Percentiles rank a stretch among this genome's conserved stretches.
phyloP scores from a whole-genome alignment of 2,888 invertebrate species.

The Thymelicus acteon region DNA sequence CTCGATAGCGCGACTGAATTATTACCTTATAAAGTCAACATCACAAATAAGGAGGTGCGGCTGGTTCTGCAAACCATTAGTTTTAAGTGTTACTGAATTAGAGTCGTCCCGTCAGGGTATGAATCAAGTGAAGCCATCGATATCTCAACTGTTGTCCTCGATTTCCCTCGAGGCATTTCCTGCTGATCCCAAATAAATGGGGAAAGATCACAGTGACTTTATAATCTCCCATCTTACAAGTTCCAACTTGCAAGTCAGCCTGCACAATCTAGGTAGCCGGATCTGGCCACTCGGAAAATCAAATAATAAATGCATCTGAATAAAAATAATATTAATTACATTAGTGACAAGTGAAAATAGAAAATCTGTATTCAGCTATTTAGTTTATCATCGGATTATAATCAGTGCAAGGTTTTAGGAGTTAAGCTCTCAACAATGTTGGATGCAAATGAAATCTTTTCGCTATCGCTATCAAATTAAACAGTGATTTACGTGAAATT shows the following conservation, averaged over 20 bases:
- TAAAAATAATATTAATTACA: neutral
- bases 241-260: constrained; percentile 36
- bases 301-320: constrained; percentile 18
- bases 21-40: constrained; percentile 38
- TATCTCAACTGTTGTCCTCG: constrained; percentile 41
- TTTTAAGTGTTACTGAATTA: constrained; percentile 39
- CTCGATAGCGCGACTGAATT: constrained; percentile 36
- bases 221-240: constrained; percentile 43
- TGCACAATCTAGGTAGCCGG: constrained; percentile 34
- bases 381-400: neutral
- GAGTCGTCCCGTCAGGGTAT: constrained; percentile 37
- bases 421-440: neutral
- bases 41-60: constrained; percentile 39
- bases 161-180: constrained; percentile 46
- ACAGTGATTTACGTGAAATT: constrained; percentile 19
- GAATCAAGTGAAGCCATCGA: constrained; percentile 40
- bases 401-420: neutral
- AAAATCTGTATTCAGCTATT: neutral
- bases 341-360: neutral
- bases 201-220: constrained; percentile 41
- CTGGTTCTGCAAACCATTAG: constrained; percentile 37
- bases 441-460: neutral
- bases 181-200: constrained; percentile 45
- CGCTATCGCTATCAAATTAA: constrained; percentile 4
- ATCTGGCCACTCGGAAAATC: constrained; percentile 20